Evolutionary conservation across 37 sponge, comb jelly and placozoan species (phyloP), one percentile per base, ranked within the genome.

Genomic region (Cladorhizidae sp.): DNA sequence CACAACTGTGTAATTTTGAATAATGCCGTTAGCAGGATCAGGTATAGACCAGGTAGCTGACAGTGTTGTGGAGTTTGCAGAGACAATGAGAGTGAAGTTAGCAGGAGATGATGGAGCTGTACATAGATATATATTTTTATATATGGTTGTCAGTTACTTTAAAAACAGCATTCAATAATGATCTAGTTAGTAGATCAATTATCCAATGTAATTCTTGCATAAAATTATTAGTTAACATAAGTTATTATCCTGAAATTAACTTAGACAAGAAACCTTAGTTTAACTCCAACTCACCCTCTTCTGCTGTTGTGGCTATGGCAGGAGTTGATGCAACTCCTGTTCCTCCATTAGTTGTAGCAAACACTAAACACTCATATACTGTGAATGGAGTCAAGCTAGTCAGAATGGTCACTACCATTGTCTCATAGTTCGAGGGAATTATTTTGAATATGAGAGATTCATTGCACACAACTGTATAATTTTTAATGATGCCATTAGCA

Each of bases 261-360:
- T n/a, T n/a, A n/a, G n/a, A n/a, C n/a, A n/a, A n/a, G n/a, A n/a
- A n/a, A n/a, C n/a, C n/a, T n/a, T n/a, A n/a, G n/a, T n/a, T n/a
- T n/a, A n/a, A n/a, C n/a, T n/a, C n/a, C n/a, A n/a, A n/a, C 83
- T 55, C 58, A 83, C 77, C 79, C 52, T 21, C 62, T 68, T 87
- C 76, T 37, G 32, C 59, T 7, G 87, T 87, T 55, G 9, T 17
- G 25, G 31, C 86, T 21, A 36, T 22, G 23, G 25, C 56, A 67
- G 70, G 1, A 39, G 67, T 54, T 25, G 84, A 83, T 31, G 69
- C 42, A 20, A 7, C 43, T 56, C 89, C 82, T 36, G 57, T 62
- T 35, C 89, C 89, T 57, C 32, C 80, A 78, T 39, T 55, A 22
- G 89, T 89, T 36, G 67, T 83, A 35, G 85, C 90, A 57, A 81